Evolutionary conservation across 2,113 vertebrate species (phyloP).

Genomic region (Gulo gulo): DNA sequence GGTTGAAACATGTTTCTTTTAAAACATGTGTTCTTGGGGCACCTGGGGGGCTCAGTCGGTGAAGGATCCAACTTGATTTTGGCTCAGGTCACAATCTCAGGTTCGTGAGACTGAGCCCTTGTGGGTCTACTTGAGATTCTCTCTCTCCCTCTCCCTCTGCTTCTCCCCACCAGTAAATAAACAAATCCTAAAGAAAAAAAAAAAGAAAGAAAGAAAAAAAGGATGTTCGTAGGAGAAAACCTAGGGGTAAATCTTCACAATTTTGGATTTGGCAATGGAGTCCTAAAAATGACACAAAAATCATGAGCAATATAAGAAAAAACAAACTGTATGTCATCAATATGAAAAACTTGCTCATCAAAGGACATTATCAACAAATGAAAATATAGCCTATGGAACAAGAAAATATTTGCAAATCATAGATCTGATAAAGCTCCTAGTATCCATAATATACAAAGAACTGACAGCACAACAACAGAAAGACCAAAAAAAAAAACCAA

Average conservation of each 20-base stretch:
- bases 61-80: neutral
- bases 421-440: neutral
- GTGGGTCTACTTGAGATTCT: neutral
- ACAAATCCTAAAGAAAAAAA: neutral
- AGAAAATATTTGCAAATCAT: neutral
- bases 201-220: neutral
- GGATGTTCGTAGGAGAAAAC: neutral
- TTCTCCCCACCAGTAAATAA: neutral
- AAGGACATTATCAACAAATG: neutral
- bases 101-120: neutral
- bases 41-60: neutral
- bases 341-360: neutral
- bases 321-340: neutral
- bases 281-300: neutral
- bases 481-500: neutral
- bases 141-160: neutral
- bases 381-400: neutral
- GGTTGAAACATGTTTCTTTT: neutral
- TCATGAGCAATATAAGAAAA: neutral
- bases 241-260: neutral
- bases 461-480: neutral
- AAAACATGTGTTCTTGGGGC: neutral
- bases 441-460: neutral
- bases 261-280: neutral
- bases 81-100: neutral